Evolutionary conservation across 2,797 vertebrate species (phyloP).

Genomic region (Eurystomus glaucurus): DNA sequence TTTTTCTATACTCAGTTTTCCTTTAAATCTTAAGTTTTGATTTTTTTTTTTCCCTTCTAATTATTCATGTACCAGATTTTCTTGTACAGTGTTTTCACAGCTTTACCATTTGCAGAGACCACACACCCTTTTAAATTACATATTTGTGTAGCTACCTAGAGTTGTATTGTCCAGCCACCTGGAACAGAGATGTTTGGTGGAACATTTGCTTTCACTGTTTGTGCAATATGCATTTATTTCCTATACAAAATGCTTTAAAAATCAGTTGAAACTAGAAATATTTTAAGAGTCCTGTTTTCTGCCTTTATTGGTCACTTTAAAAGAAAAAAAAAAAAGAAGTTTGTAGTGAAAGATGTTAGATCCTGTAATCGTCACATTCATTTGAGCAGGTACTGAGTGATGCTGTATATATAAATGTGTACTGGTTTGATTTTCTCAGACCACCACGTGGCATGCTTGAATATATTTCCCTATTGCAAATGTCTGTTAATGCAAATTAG

Average conservation of each 20-base stretch:
- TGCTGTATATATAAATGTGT: slow-evolving; percentile 93
- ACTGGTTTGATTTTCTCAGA: slow-evolving; percentile 92
- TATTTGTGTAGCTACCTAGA: slow-evolving; percentile 83
- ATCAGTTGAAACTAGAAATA: slow-evolving; percentile 89
- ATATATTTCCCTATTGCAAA: slow-evolving; percentile 88
- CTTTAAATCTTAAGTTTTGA: slow-evolving; percentile 85
- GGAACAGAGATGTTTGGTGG: slow-evolving; percentile 90
- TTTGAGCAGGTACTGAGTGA: slow-evolving; percentile 99
- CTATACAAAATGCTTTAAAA: slow-evolving; percentile 93
- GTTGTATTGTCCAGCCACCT: slow-evolving; percentile 85
- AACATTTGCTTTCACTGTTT: slow-evolving; percentile 95
- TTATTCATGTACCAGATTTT: slow-evolving; percentile 86
- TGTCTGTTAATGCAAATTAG: slow-evolving; percentile 96
- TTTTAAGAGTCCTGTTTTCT: slow-evolving; percentile 86
- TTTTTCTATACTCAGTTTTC: slow-evolving; percentile 81
- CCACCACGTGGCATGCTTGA: slow-evolving; percentile 95
- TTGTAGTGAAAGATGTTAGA: slow-evolving; percentile 92
- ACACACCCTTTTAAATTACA: slow-evolving; percentile 70
- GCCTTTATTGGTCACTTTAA: slow-evolving; percentile 85
- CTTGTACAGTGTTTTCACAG: slow-evolving; percentile 82
- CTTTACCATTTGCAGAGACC: slow-evolving; percentile 81
- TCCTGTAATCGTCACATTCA: slow-evolving; percentile 92
- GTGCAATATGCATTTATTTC: slow-evolving; percentile 97
- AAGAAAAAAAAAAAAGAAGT: slow-evolving; percentile 74
- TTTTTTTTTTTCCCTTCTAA: slow-evolving; percentile 82